Percentiles rank a stretch among this genome's conserved stretches.
Evolutionary conservation across 2,888 invertebrate genomes (phyloP).

Genomic region (Mylabris sibirica): DNA sequence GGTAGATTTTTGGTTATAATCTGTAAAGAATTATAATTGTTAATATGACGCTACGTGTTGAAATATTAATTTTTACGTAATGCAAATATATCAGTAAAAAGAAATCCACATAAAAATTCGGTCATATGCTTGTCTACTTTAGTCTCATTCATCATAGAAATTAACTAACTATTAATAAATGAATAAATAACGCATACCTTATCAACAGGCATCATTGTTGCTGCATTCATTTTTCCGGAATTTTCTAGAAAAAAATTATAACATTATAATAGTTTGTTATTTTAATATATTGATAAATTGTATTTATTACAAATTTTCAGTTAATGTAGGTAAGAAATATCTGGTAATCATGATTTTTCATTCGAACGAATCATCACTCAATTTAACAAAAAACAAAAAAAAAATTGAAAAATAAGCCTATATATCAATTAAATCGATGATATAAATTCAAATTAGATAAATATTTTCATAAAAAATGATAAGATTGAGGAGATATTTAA

Average conservation of each 20-base stretch:
- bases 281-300: background rate
- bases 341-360: background rate
- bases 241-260: background rate
- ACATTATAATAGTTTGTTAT: background rate
- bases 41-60: background rate
- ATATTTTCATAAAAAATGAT: background rate
- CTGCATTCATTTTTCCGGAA: background rate
- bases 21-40: background rate
- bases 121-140: background rate
- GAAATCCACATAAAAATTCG: background rate
- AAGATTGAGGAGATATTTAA: background rate
- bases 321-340: background rate
- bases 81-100: background rate
- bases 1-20: background rate
- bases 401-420: background rate
- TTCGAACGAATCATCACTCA: background rate
- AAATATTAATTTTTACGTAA: background rate
- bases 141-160: background rate
- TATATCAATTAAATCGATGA: background rate
- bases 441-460: background rate
- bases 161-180: background rate
- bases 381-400: background rate
- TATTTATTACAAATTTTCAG: background rate
- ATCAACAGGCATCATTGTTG: background rate
- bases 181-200: background rate